Evolutionary conservation across 2,888 invertebrate species (phyloP).

Genomic region (Shargacucullia verbasci): DNA sequence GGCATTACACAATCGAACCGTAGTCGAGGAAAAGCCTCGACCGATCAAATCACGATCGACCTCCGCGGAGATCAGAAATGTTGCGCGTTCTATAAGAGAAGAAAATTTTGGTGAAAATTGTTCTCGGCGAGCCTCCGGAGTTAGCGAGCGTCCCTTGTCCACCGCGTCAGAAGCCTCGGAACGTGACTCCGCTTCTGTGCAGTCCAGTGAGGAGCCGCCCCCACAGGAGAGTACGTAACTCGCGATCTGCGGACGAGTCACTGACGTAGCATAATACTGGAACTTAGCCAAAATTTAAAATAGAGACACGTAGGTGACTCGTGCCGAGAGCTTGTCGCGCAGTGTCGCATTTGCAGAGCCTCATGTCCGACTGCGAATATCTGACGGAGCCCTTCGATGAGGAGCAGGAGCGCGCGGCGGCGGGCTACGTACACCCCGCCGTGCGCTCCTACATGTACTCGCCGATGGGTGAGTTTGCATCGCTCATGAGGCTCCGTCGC

Average conservation of each 20-base stretch:
- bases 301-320: constrained; percentile 85
- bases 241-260: constrained; percentile 79
- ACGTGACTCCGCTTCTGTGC: constrained; percentile 85
- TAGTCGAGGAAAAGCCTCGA: constrained; percentile 76
- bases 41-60: constrained; percentile 73
- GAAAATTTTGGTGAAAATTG: constrained; percentile 68
- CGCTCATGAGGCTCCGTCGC: constrained; percentile 71
- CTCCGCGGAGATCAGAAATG: constrained; percentile 70
- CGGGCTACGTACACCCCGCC: constrained; percentile 83
- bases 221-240: constrained; percentile 86
- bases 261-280: constrained; percentile 85
- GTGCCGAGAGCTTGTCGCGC: constrained; percentile 83
- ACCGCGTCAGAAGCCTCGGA: constrained; percentile 86
- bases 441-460: constrained; percentile 89
- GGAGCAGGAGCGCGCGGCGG: constrained; percentile 82
- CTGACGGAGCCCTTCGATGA: constrained; percentile 85
- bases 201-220: constrained; percentile 87
- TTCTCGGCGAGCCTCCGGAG: constrained; percentile 76
- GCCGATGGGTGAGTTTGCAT: constrained; percentile 85
- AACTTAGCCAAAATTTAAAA: constrained; percentile 86
- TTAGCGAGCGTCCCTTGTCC: constrained; percentile 84
- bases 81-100: constrained; percentile 67
- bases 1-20: constrained; percentile 81
- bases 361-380: constrained; percentile 88
- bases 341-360: constrained; percentile 85